Percentiles rank a stretch among this genome's conserved stretches.
These are phyloP conservation scores for Spea multiplicata DNA, from an alignment of 2,113 vertebrate genomes.

Conservation along the genomic window DNA sequence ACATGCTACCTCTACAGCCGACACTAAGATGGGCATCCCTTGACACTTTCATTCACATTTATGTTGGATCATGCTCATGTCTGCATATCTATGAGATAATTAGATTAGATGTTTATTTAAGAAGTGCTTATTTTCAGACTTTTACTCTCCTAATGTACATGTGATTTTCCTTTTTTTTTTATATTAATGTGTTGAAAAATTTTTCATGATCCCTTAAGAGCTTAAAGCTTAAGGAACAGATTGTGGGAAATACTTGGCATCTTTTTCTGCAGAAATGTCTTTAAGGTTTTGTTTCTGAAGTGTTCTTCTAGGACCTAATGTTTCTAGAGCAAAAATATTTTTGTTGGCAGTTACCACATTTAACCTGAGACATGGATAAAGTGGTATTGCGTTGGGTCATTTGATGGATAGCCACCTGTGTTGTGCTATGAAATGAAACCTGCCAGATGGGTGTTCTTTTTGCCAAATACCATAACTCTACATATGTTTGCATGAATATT, in stretches of 20 bases:
- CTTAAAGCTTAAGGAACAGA: constrained; percentile 40
- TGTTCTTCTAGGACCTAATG: constrained; percentile 65
- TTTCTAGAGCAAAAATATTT: constrained; percentile 67
- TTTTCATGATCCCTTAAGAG: constrained; percentile 38
- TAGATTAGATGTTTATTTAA: constrained; percentile 24
- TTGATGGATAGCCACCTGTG: constrained; percentile 79
- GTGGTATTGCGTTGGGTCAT: constrained; percentile 68
- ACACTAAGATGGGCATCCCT: too few species aligned
- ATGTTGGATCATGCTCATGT: too few species aligned
- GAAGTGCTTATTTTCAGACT: constrained; percentile 20
- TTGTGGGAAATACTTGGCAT: constrained; percentile 38
- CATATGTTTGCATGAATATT: constrained; percentile 73
- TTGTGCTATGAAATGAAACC: constrained; percentile 64
- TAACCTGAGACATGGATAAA: constrained; percentile 71
- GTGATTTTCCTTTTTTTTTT: constrained; percentile 15
- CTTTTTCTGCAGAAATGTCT: constrained; percentile 46
- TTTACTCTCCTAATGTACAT: constrained; percentile 31
- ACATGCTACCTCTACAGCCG: too few species aligned
- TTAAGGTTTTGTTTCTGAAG: constrained; percentile 57
- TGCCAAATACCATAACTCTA: constrained; percentile 71
- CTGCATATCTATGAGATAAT: not conserved
- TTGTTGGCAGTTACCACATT: constrained; percentile 74
- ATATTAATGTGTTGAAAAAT: constrained; percentile 40
- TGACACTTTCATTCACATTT: too few species aligned
- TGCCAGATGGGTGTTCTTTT: constrained; percentile 58